Evolutionary conservation across 2,797 vertebrate species (phyloP), one percentile per base, ranked within the genome.

Genomic region (Anguilla megastoma): DNA sequence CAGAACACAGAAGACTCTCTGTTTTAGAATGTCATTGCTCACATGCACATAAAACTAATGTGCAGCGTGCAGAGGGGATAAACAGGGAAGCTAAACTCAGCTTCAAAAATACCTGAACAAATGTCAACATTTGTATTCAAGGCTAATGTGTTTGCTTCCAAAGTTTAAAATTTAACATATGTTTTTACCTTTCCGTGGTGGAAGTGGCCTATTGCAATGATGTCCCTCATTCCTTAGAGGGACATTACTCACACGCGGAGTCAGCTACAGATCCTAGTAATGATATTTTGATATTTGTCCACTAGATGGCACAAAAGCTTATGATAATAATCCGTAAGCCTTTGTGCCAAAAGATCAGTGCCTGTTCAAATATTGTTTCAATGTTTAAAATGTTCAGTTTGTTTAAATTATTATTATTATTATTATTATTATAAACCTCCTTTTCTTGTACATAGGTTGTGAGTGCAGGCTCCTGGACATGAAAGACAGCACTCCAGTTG

Each of bases 101-200:
- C 76, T 82, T 82, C 76, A 82, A 21, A 36, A 79, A 79, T 79
- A 21, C 60, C 16, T 63, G 60, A 63, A 63, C 16, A 63, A 63
- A 63, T 63, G 60, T 7, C 18, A n/a, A n/a, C 60, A 63, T 63
- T 63, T 21, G 21, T 63, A 63, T 63, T 63, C 60, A 18, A 21
- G 21, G 21, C 6, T 21, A 63, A 63, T 63, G 60, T 63, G 18
- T 63, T 63, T 24, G 21, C 24, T 63, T 63, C 60, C 5, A 21
- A 63, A 21, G 16, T 5, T 3, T 21, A 54, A 63, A 63, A 63
- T 63, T 1, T 24, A 63, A 63, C 60, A 63, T 63, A 63, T 5
- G 60, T 63, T 21, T 21, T 63, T 63, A 18, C 18, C 24, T 63
- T 63, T 63, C 21, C 24, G 3, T 24, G 18, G 60, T 63, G 60